Base-by-base conservation (phyloP, 2,888 invertebrate species). In the Platycheirus rosarum region DNA sequence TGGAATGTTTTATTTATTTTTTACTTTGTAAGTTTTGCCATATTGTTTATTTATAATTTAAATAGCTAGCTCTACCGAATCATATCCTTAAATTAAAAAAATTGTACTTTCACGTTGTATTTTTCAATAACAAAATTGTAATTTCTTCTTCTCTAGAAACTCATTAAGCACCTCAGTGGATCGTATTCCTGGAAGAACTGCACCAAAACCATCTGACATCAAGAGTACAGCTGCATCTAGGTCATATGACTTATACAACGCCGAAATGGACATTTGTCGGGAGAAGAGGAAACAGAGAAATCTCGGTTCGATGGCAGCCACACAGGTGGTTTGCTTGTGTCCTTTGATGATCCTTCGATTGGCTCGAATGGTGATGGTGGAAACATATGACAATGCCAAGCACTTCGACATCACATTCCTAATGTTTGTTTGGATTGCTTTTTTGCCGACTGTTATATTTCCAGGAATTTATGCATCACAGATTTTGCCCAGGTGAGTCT, bases 381-480 rank as follows among this genome's bases (percentile, higher is more conserved):
- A 95, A 88, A 94, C 94, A 0, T 94, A 94, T 86, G 93, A 94
- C 79, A 95, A 94, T 88, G 92, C 92, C 51, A 92, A 92, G 37
- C 93, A 93, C 86, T 93, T 94, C 84, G 95, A 95, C 86, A 92
- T 95, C 60, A 93, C 93, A 1, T 95, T 93, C 88, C 91, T 93
- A 51, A 92, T 93, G 87, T 93, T 95, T 86, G 93, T 94, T 5
- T 95, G 94, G 94, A 90, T 95, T 66, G 94, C 93, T 0, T 95
- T 94, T 86, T 86, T 94, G 71, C 94, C 95, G 6, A 93, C 93
- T 0, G 92, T 94, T 71, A 92, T 93, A 18, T 94, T 93, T 18
- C 95, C 95, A 0, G 89, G 92, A 32, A 89, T 94, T 55, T 95
- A 93, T 86, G 92, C 92, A 7, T 91, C 92, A 0, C 94, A 94